These are phyloP conservation scores for Parochlus steinenii DNA, from an alignment of 2,888 invertebrate species.

Conservation along the genomic window DNA sequence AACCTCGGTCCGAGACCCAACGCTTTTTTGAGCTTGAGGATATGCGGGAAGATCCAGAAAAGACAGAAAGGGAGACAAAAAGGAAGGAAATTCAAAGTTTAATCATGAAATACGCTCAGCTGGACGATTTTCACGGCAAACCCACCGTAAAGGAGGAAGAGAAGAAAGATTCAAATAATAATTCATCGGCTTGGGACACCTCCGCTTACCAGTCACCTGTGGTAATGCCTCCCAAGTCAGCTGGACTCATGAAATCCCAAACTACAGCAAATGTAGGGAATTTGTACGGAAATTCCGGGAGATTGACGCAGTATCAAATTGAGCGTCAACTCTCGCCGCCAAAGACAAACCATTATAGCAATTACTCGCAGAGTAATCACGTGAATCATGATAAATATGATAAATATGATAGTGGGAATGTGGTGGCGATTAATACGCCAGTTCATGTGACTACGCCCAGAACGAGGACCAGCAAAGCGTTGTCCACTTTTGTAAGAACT, in stretches of 20 bases:
- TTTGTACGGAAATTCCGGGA: not conserved
- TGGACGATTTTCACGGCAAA: conserved; percentile 52
- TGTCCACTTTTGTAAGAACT: conserved; percentile 31
- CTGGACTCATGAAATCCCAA: conserved; percentile 7
- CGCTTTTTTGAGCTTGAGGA: not conserved
- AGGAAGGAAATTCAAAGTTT: conserved; percentile 70
- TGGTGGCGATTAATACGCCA: not conserved
- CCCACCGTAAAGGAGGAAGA: conserved; percentile 24
- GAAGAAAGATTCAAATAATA: not conserved
- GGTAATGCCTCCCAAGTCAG: conserved; percentile 5
- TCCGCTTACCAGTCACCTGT: conserved; percentile 6
- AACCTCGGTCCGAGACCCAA: conserved; percentile 1
- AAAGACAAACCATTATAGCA: no score
- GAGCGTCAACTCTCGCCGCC: conserved; percentile 13
- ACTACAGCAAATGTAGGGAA: conserved; percentile 8
- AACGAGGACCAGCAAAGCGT: conserved; percentile 32
- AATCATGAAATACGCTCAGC: conserved; percentile 65
- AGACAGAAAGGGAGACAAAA: conserved; percentile 58
- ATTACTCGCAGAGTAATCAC: no score
- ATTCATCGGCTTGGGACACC: conserved; percentile 7
- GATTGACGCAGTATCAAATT: conserved; percentile 3
- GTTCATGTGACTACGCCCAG: conserved; percentile 18
- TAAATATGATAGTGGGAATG: conserved; percentile 3
- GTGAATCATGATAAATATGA: no score
- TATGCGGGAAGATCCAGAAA: conserved; percentile 17